Base-by-base conservation (phyloP, 2,888 invertebrate species). In the Patella depressa region DNA sequence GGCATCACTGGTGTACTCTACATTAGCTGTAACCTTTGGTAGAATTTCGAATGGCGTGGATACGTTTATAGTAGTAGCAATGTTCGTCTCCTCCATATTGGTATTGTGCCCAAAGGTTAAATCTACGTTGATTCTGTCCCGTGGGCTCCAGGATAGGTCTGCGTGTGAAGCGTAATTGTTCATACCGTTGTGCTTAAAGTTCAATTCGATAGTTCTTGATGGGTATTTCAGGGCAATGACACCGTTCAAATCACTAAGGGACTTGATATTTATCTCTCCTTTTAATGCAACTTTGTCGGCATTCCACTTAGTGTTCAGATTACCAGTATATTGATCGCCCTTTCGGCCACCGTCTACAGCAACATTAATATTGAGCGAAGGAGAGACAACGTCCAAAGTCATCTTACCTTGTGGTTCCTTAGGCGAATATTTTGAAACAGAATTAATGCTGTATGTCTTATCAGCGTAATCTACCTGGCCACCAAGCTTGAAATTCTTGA, bases 221-320 rank as follows among this genome's bases (percentile, higher is more conserved):
- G 84, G 84, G 70, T 81, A 81, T 70, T 80, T 81, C 29, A 82
- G 53, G 29, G 79, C 76, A 14, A 83, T n/a, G n/a, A 79, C 77
- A 1, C 82, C 83, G 7, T 79, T 82, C 14, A 86, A 74, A 57
- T 83, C 78, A 1, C 77, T 53, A 2, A 75, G 14, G 11, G 75
- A 75, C n/a, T 80, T 71, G 14, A 79, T 71, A 14, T 79, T 80
- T 17, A 83, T 71, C 24, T 81, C 82, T 1, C 81, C 83, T 57
- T 72, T 76, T 5, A 85, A 55, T 2, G 77, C 70, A 17, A 84
- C 85, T 76, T 78, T 81, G 53, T 85, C 83, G 29, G 85, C 86
- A 83, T 88, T 85, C 85, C 86, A 87, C 73, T 85, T 81, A 19
- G 84, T 53, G 70, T 85, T 83, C 53, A 83, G 72, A 29, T 79